phyloP scores from a whole-genome alignment of 2,113 vertebrate genomes.

The Diadophis punctatus region DNA sequence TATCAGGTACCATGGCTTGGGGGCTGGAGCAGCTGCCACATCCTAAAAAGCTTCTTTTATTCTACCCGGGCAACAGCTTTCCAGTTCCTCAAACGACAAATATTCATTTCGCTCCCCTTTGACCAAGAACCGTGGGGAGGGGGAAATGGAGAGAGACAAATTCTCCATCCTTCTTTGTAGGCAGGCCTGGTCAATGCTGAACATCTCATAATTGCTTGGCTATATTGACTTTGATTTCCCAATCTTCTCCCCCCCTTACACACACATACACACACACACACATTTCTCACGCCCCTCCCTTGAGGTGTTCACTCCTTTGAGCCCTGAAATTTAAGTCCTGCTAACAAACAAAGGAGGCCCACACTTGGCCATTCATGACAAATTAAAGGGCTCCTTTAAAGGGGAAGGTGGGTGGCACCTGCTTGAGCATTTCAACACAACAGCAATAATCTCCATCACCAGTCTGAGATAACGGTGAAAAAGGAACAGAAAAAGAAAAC shows the following conservation, averaged over 20 bases:
- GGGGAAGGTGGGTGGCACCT: conserved; percentile 50
- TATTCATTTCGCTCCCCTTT: conserved; percentile 60
- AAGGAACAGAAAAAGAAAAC: conserved; percentile 37
- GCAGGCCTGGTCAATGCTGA: conserved; percentile 56
- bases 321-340: conserved; percentile 79
- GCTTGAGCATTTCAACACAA: conserved; percentile 51
- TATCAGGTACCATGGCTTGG: conserved; percentile 76
- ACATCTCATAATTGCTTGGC: conserved; percentile 73
- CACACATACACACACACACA: neutral
- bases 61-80: conserved; percentile 60
- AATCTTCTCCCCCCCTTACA: conserved; percentile 32
- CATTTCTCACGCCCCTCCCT: conserved; percentile 61
- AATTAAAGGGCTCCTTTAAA: conserved; percentile 61
- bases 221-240: conserved; percentile 61
- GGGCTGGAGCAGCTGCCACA: conserved; percentile 67
- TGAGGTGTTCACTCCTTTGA: conserved; percentile 67
- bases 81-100: conserved; percentile 58
- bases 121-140: conserved; percentile 43
- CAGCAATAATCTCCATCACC: conserved; percentile 29
- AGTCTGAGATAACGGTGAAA: neutral
- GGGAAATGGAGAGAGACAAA: conserved; percentile 46
- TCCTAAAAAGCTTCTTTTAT: conserved; percentile 75
- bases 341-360: conserved; percentile 58
- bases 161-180: conserved; percentile 53
- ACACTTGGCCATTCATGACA: conserved; percentile 64